phyloP scores from a whole-genome alignment of 92 coral and sea anemone species.

The Chrysogorgia sp. region DNA sequence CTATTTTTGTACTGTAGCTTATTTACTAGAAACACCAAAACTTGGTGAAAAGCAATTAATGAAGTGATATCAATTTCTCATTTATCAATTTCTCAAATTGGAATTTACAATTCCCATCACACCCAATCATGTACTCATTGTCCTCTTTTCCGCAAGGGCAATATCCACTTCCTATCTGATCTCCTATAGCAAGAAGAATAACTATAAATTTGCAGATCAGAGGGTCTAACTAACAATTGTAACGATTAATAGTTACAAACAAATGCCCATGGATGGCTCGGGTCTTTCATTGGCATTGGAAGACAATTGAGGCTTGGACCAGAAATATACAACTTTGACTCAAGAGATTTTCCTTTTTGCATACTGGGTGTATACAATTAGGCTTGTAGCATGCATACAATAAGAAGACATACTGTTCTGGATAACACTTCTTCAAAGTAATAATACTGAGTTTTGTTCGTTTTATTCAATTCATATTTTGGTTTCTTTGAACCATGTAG shows the following conservation, averaged over 20 bases:
- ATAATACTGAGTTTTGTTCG: constrained; percentile 37
- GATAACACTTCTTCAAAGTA: constrained; percentile 61
- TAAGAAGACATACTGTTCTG: constrained; percentile 7
- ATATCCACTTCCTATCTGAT: neutral
- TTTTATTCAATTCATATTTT: constrained; percentile 46
- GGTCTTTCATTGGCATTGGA: constrained; percentile 50
- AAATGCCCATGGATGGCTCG: constrained; percentile 49
- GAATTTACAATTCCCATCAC: too few species aligned
- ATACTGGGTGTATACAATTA: constrained; percentile 4
- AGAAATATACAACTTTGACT: constrained; percentile 41
- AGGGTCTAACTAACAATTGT: constrained; percentile 22
- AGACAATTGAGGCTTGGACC: constrained; percentile 44
- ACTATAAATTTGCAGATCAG: too few species aligned
- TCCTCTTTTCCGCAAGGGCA: constrained; percentile 37
- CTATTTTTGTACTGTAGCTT: too few species aligned
- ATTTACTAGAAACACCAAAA: too few species aligned
- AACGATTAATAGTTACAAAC: constrained; percentile 11
- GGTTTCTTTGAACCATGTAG: constrained; percentile 56
- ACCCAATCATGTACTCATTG: constrained; percentile 25
- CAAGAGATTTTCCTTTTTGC: constrained; percentile 26
- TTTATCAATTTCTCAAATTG: too few species aligned
- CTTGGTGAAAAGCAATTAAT: too few species aligned
- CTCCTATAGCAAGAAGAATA: too few species aligned
- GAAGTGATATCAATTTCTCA: too few species aligned
- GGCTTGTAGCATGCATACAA: neutral